phyloP scores from a whole-genome alignment of 1,140 invertebrate species.

The Pararge aegeria region DNA sequence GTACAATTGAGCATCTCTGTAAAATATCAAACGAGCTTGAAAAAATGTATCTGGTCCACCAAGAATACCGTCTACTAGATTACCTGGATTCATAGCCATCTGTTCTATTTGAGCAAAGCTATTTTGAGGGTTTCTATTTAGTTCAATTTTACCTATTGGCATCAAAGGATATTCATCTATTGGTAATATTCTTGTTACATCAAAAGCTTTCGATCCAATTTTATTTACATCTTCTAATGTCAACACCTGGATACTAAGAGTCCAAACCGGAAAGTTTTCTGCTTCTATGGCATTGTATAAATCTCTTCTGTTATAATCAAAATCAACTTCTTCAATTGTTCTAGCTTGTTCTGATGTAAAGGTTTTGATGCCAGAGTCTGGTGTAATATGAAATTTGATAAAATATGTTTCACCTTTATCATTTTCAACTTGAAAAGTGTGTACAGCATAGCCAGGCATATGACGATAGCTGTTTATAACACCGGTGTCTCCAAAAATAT shows the following conservation, averaged over 20 bases:
- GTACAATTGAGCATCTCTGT: slow-evolving; percentile 93
- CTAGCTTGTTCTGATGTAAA: slow-evolving; percentile 81
- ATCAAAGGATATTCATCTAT: slow-evolving; percentile 91
- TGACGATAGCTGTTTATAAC: slow-evolving; percentile 91
- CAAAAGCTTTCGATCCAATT: slow-evolving; percentile 82
- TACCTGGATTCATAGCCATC: slow-evolving; percentile 90
- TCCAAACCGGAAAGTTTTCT: slow-evolving; percentile 87
- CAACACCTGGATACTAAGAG: slow-evolving; percentile 81
- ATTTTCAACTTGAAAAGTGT: slow-evolving; percentile 87
- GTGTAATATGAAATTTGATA: slow-evolving; percentile 88
- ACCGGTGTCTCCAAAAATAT: slow-evolving; percentile 90
- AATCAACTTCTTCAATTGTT: slow-evolving; percentile 82
- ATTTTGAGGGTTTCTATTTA: slow-evolving; percentile 91
- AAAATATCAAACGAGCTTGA: slow-evolving; percentile 92
- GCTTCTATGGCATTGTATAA: slow-evolving; percentile 87
- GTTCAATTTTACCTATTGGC: slow-evolving; percentile 89
- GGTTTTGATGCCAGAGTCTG: slow-evolving; percentile 86
- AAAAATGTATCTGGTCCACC: slow-evolving; percentile 93
- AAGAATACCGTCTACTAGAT: slow-evolving; percentile 92
- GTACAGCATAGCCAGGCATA: slow-evolving; percentile 85
- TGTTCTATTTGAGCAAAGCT: slow-evolving; percentile 95
- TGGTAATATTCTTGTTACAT: slow-evolving; percentile 88
- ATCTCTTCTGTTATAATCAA: slow-evolving; percentile 87
- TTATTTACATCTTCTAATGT: slow-evolving; percentile 77
- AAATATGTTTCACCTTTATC: slow-evolving; percentile 80